These are phyloP conservation scores for Dyspetes luteomarginatus DNA, from an alignment of 2,888 invertebrate genomes.

Conservation along the genomic window DNA sequence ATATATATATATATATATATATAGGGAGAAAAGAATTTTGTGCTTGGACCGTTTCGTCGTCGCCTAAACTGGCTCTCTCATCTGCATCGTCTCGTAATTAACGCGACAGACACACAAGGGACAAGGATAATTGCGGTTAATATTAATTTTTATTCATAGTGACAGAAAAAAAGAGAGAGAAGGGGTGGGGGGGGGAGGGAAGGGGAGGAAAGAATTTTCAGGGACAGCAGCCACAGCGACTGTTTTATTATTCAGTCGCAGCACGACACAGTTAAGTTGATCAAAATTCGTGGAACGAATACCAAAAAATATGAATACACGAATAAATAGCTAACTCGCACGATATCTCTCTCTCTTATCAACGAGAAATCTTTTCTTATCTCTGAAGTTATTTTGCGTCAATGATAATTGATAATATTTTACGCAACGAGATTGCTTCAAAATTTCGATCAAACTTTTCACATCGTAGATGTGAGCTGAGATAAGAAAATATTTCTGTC, in stretches of 20 bases:
- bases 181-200: not conserved
- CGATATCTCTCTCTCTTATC: not conserved
- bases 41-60: slow-evolving; percentile 46
- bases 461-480: too few relatives aligned
- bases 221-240: slow-evolving; percentile 53
- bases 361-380: slow-evolving; percentile 9
- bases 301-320: not conserved
- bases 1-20: slow-evolving; percentile 1
- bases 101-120: slow-evolving; percentile 33
- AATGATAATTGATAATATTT: not conserved
- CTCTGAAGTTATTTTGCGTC: slow-evolving; percentile 1
- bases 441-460: not conserved
- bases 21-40: slow-evolving; percentile 53
- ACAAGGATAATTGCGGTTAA: slow-evolving; percentile 73
- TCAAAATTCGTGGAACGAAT: slow-evolving; percentile 37
- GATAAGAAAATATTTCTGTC: too few relatives aligned
- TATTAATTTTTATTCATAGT: slow-evolving; percentile 75
- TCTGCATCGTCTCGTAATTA: slow-evolving; percentile 55
- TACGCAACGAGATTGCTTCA: not conserved
- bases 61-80: slow-evolving; percentile 30
- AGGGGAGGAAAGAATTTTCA: slow-evolving; percentile 37
- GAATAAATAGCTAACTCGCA: not conserved
- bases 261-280: slow-evolving; percentile 28
- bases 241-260: slow-evolving; percentile 66
- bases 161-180: slow-evolving; percentile 58